Evolutionary conservation across 2,113 vertebrate genomes (phyloP).

Genomic region (Hemibagrus wyckioides): DNA sequence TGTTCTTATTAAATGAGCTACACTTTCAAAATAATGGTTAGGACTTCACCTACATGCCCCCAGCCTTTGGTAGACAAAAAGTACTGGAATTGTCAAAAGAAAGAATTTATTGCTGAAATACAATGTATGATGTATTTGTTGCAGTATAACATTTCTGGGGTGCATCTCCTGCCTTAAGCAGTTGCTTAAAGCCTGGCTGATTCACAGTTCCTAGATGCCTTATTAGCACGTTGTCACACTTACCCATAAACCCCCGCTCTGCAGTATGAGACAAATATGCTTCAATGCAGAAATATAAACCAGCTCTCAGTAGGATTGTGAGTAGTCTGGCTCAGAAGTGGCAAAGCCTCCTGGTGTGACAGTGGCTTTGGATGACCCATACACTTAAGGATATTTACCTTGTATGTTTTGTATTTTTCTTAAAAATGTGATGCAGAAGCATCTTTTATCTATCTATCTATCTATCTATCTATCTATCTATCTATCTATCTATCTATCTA

Average conservation of each 20-base stretch:
- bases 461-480: too few relatives aligned
- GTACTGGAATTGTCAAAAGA: not conserved
- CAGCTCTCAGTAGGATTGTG: not conserved
- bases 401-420: not conserved
- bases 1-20: not conserved
- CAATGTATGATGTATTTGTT: not conserved
- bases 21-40: not conserved
- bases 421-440: not conserved
- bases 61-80: not conserved
- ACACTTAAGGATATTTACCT: slow-evolving; percentile 5
- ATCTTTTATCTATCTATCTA: not conserved
- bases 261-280: not conserved
- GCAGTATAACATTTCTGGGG: not conserved
- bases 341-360: not conserved
- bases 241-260: not conserved
- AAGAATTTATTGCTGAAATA: not conserved
- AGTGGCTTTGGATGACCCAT: not conserved
- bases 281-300: not conserved
- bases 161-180: not conserved
- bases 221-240: not conserved
- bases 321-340: not conserved
- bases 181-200: not conserved
- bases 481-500: too few relatives aligned
- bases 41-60: not conserved
- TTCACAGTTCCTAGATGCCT: not conserved